Percentiles rank a stretch among this genome's conserved stretches.
Conservation (phyloP, 2,888 invertebrate genomes). For the Gryllus longicercus region DNA sequence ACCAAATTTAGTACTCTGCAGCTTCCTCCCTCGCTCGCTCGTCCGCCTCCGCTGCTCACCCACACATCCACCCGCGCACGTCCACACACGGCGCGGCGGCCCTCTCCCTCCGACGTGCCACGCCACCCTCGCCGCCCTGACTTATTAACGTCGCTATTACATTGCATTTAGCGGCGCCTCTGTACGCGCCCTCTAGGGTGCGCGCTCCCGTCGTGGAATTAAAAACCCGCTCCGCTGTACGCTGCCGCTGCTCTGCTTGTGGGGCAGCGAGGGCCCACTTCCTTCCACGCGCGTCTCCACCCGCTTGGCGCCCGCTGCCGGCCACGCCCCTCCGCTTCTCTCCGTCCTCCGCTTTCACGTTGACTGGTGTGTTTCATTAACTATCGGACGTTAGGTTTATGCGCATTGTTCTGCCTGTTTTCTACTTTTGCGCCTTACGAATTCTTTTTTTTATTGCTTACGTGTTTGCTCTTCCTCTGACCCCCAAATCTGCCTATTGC, state of each 20-base stretch:
- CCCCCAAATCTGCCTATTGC: too few relatives aligned
- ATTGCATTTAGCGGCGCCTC: not conserved
- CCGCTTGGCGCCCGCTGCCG: too few relatives aligned
- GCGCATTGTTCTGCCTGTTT: too few relatives aligned
- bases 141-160: not conserved
- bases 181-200: not conserved
- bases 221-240: not conserved
- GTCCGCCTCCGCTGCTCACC: not conserved
- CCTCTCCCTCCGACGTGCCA: not conserved
- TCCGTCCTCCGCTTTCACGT: too few relatives aligned
- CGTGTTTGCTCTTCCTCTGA: too few relatives aligned
- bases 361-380: too few relatives aligned
- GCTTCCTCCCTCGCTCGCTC: not conserved
- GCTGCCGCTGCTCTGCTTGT: not conserved
- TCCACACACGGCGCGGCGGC: not conserved
- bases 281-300: too few relatives aligned
- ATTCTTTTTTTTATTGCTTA: too few relatives aligned
- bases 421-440: too few relatives aligned
- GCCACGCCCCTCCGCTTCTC: too few relatives aligned
- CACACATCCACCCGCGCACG: not conserved
- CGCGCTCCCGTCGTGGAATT: not conserved
- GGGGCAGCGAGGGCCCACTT: not conserved
- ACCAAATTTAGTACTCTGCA: not conserved
- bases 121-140: not conserved
- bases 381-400: too few relatives aligned